A percentile compares a stretch with the other conserved stretches of the same genome.
These are phyloP conservation scores for Merops nubicus DNA, from an alignment of 2,113 vertebrate species.

Conservation along the genomic window DNA sequence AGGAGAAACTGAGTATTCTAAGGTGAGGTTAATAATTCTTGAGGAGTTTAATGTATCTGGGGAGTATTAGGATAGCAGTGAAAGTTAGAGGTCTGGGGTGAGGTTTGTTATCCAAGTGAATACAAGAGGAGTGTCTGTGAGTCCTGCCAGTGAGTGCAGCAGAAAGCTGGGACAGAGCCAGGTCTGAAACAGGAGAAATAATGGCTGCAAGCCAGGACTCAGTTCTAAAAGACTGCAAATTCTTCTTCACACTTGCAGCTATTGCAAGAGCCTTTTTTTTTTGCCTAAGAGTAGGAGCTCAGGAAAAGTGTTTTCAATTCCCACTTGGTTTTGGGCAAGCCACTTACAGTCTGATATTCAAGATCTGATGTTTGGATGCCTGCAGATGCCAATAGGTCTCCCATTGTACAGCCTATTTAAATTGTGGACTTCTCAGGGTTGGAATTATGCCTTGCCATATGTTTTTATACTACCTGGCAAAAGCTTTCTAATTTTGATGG, in stretches of 20 bases:
- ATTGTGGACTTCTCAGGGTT: neutral
- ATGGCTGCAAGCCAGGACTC: neutral
- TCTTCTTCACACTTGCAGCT: neutral
- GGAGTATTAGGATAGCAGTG: neutral
- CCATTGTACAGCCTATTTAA: neutral
- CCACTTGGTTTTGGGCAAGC: neutral
- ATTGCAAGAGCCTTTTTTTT: neutral
- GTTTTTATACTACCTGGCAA: neutral
- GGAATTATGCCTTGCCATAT: neutral
- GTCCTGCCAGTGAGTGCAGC: neutral
- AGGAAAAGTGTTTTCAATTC: neutral
- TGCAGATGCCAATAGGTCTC: neutral
- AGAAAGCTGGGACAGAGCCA: neutral
- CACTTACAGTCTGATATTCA: neutral
- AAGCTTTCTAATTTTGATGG: conserved; percentile 3
- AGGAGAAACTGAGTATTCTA: neutral
- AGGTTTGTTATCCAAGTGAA: neutral
- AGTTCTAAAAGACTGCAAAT: neutral
- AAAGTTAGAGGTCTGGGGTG: too few species aligned
- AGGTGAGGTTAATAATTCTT: neutral
- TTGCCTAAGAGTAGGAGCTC: neutral
- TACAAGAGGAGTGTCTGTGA: neutral
- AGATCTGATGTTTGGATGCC: neutral
- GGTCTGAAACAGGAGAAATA: neutral
- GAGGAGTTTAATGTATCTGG: neutral